Conservation (phyloP, 1,140 invertebrate species). For the Oppia nitens region DNA sequence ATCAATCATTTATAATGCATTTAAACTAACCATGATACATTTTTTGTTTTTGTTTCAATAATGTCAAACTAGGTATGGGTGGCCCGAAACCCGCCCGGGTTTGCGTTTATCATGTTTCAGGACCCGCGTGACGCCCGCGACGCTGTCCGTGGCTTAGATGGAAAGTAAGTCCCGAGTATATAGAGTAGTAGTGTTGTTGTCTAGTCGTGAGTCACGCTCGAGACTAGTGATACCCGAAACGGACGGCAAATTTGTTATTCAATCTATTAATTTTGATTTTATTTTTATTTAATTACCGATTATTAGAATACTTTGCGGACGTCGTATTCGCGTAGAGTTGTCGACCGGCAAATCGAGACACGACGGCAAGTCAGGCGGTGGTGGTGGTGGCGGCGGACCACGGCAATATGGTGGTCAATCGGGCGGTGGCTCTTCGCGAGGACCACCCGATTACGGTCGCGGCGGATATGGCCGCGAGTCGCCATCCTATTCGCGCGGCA, state of each 20-base stretch:
- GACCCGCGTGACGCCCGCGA: constrained; percentile 85
- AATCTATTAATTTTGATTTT: too few relatives aligned
- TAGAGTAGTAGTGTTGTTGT: neutral
- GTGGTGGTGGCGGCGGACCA: neutral
- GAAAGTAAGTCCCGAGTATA: constrained; percentile 35
- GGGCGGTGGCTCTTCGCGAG: neutral
- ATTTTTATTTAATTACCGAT: constrained; percentile 5
- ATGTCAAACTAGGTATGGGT: constrained; percentile 12
- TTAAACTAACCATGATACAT: too few relatives aligned
- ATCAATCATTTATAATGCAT: too few relatives aligned
- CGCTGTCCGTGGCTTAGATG: constrained; percentile 57
- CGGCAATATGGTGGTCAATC: neutral
- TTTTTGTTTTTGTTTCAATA: too few relatives aligned
- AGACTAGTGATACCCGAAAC: neutral
- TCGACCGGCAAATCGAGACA: constrained; percentile 53
- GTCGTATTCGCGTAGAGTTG: constrained; percentile 73
- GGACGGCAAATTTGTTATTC: constrained; percentile 1
- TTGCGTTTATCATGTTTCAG: constrained; percentile 93
- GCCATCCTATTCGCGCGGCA: neutral
- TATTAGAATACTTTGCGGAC: constrained; percentile 59
- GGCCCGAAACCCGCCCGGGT: constrained; percentile 39
- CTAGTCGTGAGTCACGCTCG: neutral
- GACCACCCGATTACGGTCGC: neutral
- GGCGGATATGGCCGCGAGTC: neutral
- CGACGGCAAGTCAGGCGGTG: neutral